A percentile compares a stretch with the other conserved stretches of the same genome.
Conservation (phyloP, 2,888 invertebrate species). For the Chouioia cunea region DNA sequence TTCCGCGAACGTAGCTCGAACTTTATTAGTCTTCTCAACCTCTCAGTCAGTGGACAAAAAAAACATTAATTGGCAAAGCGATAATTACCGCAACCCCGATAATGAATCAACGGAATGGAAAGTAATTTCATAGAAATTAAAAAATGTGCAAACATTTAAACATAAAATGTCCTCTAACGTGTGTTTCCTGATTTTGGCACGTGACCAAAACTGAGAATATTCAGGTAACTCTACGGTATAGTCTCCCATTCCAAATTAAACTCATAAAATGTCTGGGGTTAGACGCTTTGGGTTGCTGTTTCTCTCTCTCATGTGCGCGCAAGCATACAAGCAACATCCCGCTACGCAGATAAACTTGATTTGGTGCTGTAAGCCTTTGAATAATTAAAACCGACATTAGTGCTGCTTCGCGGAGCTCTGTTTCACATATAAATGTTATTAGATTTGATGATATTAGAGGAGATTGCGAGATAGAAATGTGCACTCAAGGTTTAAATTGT, state of each 20-base stretch:
- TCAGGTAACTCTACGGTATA: conserved; percentile 46
- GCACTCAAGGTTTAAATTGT: too few species aligned
- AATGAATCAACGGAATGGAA: neutral
- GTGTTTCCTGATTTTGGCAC: conserved; percentile 56
- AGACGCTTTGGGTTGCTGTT: neutral
- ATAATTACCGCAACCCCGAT: conserved; percentile 11
- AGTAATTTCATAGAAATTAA: conserved; percentile 1
- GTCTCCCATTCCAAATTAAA: conserved; percentile 59
- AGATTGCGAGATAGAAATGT: too few species aligned
- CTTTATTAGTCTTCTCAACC: conserved; percentile 19
- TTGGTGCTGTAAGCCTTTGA: conserved; percentile 18
- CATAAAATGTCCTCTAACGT: conserved; percentile 22
- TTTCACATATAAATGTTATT: too few species aligned
- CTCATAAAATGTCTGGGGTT: conserved; percentile 59
- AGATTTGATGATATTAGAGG: too few species aligned
- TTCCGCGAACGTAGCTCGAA: conserved; percentile 16
- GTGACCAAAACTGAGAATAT: conserved; percentile 57
- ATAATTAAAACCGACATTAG: conserved; percentile 19
- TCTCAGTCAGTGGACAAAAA: too few species aligned
- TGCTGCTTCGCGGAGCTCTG: too few species aligned
- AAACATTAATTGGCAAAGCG: neutral
- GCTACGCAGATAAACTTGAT: conserved; percentile 23
- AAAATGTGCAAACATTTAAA: neutral
- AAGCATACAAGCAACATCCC: conserved; percentile 13
- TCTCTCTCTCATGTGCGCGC: neutral